phyloP scores from a whole-genome alignment of 2,797 vertebrate genomes.

The Rhynchotus rufescens region DNA sequence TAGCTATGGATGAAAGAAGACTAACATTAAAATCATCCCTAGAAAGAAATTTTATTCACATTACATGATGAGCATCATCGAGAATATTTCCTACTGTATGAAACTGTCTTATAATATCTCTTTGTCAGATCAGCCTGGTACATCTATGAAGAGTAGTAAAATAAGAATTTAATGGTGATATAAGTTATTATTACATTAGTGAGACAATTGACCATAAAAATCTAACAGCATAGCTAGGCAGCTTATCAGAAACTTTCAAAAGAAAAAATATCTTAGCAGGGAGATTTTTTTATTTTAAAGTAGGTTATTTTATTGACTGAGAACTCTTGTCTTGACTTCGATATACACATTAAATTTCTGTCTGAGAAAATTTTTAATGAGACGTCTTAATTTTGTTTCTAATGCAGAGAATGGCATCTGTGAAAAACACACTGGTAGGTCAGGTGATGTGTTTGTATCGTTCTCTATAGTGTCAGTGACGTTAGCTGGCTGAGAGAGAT shows the following conservation, averaged over 20 bases:
- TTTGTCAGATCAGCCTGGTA: background rate
- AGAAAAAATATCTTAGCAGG: constrained; percentile 25
- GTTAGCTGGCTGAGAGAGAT: constrained; percentile 28
- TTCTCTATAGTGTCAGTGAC: constrained; percentile 24
- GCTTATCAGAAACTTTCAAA: constrained; percentile 36
- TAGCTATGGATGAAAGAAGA: background rate
- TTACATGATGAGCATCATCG: background rate
- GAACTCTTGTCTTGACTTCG: constrained; percentile 21
- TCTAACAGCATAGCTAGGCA: constrained; percentile 4
- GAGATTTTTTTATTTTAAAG: constrained; percentile 42
- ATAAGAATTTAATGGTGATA: background rate
- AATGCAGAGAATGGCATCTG: constrained; percentile 17
- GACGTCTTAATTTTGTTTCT: constrained; percentile 52
- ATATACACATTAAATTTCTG: constrained; percentile 62
- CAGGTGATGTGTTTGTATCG: constrained; percentile 5
- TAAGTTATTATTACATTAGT: constrained; percentile 28
- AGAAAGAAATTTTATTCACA: background rate
- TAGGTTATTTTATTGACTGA: constrained; percentile 68
- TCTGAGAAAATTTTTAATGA: constrained; percentile 57
- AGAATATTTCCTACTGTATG: background rate
- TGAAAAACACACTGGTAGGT: constrained; percentile 39
- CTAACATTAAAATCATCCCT: background rate
- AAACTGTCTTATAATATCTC: background rate
- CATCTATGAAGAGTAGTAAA: background rate
- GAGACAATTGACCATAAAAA: constrained; percentile 12